Evolutionary conservation across 1,140 invertebrate genomes (phyloP).

Genomic region (Ptiloglossa arizonensis): DNA sequence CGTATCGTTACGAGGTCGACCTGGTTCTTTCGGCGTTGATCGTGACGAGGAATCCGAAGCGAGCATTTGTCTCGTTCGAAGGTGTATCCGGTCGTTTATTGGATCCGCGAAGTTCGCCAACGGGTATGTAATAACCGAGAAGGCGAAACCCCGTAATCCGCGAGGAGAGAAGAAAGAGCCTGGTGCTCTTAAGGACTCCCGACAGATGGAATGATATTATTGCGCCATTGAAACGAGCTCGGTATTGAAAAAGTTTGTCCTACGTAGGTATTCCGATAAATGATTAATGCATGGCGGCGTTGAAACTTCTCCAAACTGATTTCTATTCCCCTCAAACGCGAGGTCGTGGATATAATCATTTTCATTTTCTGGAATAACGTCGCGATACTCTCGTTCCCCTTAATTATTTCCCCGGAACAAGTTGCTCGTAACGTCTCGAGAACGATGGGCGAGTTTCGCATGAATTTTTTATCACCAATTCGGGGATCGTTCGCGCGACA

Average conservation of each 20-base stretch:
- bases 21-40: constrained; percentile 41
- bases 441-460: neutral
- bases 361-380: neutral
- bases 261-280: constrained; percentile 43
- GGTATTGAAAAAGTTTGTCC: constrained; percentile 53
- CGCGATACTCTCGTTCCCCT: neutral
- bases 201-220: constrained; percentile 52
- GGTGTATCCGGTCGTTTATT: constrained; percentile 54
- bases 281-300: constrained; percentile 42
- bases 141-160: constrained; percentile 50
- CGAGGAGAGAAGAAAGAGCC: constrained; percentile 1
- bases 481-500: too few relatives aligned
- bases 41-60: constrained; percentile 56
- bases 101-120: constrained; percentile 58
- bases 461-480: neutral
- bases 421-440: too few relatives aligned
- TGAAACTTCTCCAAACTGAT: constrained; percentile 16
- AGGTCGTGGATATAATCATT: neutral
- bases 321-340: neutral
- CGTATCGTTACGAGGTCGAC: constrained; percentile 24
- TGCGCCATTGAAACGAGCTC: constrained; percentile 48
- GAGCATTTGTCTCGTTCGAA: constrained; percentile 53
- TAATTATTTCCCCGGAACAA: neutral
- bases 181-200: constrained; percentile 40
- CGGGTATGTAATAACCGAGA: constrained; percentile 47